A percentile compares a stretch with the other conserved stretches of the same genome.
phyloP scores from a whole-genome alignment of 2,888 invertebrate species.

The Xylocampa areola region DNA sequence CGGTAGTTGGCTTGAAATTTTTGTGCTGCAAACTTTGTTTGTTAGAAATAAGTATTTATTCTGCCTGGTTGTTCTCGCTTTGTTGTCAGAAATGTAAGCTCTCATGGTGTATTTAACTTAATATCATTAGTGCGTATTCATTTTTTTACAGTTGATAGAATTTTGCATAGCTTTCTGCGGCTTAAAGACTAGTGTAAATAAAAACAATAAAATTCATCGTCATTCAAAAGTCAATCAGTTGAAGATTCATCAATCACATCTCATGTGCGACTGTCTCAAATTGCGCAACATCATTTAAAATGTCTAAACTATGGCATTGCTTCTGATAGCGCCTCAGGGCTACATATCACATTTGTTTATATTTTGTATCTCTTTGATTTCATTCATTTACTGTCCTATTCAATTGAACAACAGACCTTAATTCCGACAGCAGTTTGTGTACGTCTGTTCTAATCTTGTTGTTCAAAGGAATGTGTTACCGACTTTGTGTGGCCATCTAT shows the following conservation, averaged over 20 bases:
- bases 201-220: slow-evolving; percentile 26
- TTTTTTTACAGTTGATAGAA: slow-evolving; percentile 6
- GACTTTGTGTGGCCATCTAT: slow-evolving; percentile 80
- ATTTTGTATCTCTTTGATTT: slow-evolving; percentile 49
- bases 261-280: slow-evolving; percentile 47
- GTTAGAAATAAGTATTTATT: not conserved
- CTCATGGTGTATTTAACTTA: not conserved
- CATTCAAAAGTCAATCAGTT: slow-evolving; percentile 42
- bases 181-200: slow-evolving; percentile 17
- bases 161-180: slow-evolving; percentile 7
- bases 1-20: slow-evolving; percentile 46
- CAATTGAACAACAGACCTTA: slow-evolving; percentile 70
- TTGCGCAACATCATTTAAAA: slow-evolving; percentile 39
- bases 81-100: not conserved
- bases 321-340: slow-evolving; percentile 43
- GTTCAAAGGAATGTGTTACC: slow-evolving; percentile 71
- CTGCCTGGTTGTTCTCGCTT: not conserved
- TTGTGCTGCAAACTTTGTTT: slow-evolving; percentile 20
- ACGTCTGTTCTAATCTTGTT: slow-evolving; percentile 77
- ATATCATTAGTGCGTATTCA: slow-evolving; percentile 45
- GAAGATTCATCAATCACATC: slow-evolving; percentile 48
- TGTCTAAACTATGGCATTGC: slow-evolving; percentile 42
- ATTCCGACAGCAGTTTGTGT: slow-evolving; percentile 50
- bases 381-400: slow-evolving; percentile 60
- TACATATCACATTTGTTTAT: slow-evolving; percentile 36